These are phyloP conservation scores for Epinotia demarniana DNA, from an alignment of 2,888 invertebrate genomes.

Conservation along the genomic window DNA sequence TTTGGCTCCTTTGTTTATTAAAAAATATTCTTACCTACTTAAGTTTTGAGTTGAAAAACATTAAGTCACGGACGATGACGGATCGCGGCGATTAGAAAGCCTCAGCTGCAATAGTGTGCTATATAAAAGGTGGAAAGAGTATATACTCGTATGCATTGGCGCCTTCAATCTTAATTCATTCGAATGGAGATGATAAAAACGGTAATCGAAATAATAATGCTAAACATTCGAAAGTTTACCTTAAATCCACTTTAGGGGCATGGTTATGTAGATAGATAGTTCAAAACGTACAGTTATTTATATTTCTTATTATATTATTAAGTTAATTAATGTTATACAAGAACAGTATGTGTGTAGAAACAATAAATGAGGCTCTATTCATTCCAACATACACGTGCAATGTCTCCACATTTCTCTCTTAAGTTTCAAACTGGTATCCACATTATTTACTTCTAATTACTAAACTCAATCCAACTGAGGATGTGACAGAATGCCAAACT, in stretches of 20 bases:
- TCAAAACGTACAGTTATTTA: too few relatives aligned
- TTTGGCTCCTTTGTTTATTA: background rate
- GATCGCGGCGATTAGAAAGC: background rate
- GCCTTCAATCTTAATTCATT: background rate
- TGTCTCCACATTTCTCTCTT: background rate
- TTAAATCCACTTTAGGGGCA: background rate
- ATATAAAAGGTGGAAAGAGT: background rate
- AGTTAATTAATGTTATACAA: background rate
- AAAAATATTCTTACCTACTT: slow-evolving; percentile 4
- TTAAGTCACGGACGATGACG: slow-evolving; percentile 3
- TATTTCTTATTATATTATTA: too few relatives aligned
- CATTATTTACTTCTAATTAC: slow-evolving; percentile 33
- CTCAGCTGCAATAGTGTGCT: background rate
- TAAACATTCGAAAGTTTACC: background rate
- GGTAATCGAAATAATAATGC: background rate
- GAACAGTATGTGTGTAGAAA: background rate
- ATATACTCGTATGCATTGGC: background rate
- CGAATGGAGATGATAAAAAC: background rate
- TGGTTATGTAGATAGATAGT: background rate
- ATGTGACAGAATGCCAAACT: slow-evolving; percentile 28
- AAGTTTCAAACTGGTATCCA: slow-evolving; percentile 9
- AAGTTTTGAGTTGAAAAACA: background rate
- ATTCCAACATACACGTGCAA: background rate
- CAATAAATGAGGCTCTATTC: background rate
- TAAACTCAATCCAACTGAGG: slow-evolving; percentile 14